A percentile compares a stretch with the other conserved stretches of the same genome.
These are phyloP conservation scores for Drosophila sproati DNA, from an alignment of 1,140 invertebrate species.

Conservation along the genomic window DNA sequence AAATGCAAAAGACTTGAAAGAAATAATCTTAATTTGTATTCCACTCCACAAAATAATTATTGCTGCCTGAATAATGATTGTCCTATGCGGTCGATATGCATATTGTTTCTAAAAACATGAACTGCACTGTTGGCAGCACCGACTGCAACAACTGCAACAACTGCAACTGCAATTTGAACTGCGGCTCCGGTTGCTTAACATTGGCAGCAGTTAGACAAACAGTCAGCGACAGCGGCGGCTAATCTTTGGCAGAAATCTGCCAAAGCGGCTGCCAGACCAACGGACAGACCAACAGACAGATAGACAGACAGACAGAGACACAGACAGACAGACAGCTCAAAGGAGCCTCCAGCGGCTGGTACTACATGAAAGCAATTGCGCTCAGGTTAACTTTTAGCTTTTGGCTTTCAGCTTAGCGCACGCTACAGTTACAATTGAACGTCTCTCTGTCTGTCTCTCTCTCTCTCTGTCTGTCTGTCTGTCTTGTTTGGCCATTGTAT, in stretches of 20 bases:
- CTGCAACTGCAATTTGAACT: background rate
- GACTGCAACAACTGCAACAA: background rate
- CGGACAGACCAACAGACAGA: background rate
- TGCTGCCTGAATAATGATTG: too few relatives aligned
- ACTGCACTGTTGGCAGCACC: constrained; percentile 9
- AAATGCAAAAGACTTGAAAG: too few relatives aligned
- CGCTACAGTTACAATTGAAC: constrained; percentile 55
- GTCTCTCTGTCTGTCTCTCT: background rate
- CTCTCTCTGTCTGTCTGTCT: background rate
- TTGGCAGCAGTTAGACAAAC: constrained; percentile 48
- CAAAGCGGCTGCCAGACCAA: constrained; percentile 29
- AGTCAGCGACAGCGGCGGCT: constrained; percentile 46
- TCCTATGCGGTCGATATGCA: too few relatives aligned
- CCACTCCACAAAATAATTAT: too few relatives aligned
- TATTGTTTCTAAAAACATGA: constrained; percentile 11
- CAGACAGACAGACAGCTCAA: constrained; percentile 28
- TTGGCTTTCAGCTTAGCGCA: constrained; percentile 20
- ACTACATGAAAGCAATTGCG: constrained; percentile 48
- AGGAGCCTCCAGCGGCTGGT: constrained; percentile 7
- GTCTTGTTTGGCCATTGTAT: constrained; percentile 34
- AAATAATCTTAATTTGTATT: too few relatives aligned
- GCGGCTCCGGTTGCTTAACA: constrained; percentile 11
- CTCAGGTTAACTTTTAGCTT: constrained; percentile 7
- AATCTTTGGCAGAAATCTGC: constrained; percentile 59
- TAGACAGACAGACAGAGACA: background rate